Percentiles rank a stretch among this genome's conserved stretches.
phyloP scores from a whole-genome alignment of 2,113 vertebrate species.

The Symphodus melops region DNA sequence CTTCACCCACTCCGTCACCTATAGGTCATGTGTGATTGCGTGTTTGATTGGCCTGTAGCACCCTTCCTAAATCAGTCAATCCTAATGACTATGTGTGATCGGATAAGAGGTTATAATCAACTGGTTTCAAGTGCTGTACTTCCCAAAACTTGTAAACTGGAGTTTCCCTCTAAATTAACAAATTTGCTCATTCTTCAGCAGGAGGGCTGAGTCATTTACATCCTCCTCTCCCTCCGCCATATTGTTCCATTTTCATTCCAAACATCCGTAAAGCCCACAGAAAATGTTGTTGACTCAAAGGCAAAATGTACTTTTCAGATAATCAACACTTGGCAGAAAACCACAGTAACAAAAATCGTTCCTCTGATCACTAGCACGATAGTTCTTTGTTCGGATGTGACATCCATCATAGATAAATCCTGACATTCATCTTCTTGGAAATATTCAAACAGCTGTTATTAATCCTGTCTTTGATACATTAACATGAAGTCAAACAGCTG shows the following conservation, averaged over 20 bases:
- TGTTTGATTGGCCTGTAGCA: too few relatives aligned
- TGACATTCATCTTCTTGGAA: constrained; percentile 4
- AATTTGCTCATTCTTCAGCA: constrained; percentile 1
- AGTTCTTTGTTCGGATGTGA: constrained; percentile 41
- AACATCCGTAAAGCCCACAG: constrained; percentile 28
- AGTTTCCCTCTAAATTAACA: constrained; percentile 17
- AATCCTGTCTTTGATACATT: constrained; percentile 14
- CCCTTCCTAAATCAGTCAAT: too few relatives aligned
- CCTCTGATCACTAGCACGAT: background rate
- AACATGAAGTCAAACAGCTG: background rate
- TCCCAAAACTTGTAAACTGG: background rate
- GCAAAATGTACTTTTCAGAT: constrained; percentile 18
- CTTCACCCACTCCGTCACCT: too few relatives aligned
- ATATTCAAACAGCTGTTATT: constrained; percentile 34
- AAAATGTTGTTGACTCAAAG: constrained; percentile 26
- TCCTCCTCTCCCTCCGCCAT: constrained; percentile 11
- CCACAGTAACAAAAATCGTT: constrained; percentile 12
- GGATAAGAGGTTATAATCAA: background rate
- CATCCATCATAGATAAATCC: constrained; percentile 33
- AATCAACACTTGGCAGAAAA: constrained; percentile 29
- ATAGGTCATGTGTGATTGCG: too few relatives aligned
- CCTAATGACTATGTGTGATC: too few relatives aligned
- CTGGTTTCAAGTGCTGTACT: background rate
- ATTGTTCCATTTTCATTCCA: constrained; percentile 29
- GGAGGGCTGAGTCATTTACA: constrained; percentile 12